phyloP scores from a whole-genome alignment of 2,113 vertebrate species.

The Mohoua ochrocephala region DNA sequence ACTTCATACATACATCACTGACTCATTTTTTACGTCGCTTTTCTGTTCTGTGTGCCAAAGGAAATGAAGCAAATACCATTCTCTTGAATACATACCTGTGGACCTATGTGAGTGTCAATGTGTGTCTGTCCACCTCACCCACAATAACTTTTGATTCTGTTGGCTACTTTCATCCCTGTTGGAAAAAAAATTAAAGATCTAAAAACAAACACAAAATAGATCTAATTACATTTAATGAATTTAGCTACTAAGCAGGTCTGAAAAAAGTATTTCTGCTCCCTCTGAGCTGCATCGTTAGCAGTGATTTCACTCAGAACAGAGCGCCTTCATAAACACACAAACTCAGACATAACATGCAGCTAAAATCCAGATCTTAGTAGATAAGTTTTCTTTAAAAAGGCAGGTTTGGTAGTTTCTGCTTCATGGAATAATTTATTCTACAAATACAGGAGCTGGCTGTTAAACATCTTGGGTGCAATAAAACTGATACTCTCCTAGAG shows the following conservation, averaged over 20 bases:
- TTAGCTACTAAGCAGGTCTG: neutral
- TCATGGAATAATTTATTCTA: neutral
- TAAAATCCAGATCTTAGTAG: neutral
- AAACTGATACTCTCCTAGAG: neutral
- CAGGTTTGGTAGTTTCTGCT: neutral
- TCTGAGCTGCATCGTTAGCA: neutral
- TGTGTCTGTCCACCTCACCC: neutral
- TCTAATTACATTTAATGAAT: neutral
- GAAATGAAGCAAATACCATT: neutral
- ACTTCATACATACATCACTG: neutral
- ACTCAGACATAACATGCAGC: neutral
- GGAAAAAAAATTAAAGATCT: neutral
- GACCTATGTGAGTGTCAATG: neutral
- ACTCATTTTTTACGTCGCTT: neutral
- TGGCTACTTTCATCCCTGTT: neutral
- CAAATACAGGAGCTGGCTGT: neutral
- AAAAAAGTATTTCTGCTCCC: neutral
- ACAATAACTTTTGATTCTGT: neutral
- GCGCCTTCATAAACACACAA: neutral
- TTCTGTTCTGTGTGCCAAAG: neutral
- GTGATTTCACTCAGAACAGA: neutral
- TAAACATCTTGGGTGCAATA: neutral
- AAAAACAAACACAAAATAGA: neutral
- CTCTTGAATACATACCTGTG: neutral
- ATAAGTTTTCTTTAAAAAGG: neutral